A percentile compares a stretch with the other conserved stretches of the same genome.
phyloP scores from a whole-genome alignment of 2,888 invertebrate species.

The Dorcus parallelipipedus region DNA sequence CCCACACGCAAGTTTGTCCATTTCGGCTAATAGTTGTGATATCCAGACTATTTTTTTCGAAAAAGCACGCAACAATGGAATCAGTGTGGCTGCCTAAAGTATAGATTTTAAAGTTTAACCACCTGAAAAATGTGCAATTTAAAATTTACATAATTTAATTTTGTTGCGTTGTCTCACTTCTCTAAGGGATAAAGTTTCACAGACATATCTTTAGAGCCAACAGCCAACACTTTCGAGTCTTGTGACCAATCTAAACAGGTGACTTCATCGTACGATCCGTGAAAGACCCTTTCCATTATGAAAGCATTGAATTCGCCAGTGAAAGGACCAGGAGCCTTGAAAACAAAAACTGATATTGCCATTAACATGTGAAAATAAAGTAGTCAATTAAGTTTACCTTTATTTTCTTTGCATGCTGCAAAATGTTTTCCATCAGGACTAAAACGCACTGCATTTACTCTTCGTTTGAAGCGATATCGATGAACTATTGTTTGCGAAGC shows the following conservation, averaged over 20 bases:
- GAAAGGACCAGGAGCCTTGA: slow-evolving; percentile 77
- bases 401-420: slow-evolving; percentile 83
- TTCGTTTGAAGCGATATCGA: slow-evolving; percentile 76
- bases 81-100: slow-evolving; percentile 83
- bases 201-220: slow-evolving; percentile 88
- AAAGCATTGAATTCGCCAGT: slow-evolving; percentile 86
- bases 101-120: slow-evolving; percentile 71
- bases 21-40: slow-evolving; percentile 79
- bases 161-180: slow-evolving; percentile 46
- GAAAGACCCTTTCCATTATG: slow-evolving; percentile 76
- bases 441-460: slow-evolving; percentile 76
- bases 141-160: not conserved
- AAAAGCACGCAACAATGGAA: slow-evolving; percentile 80
- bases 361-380: not conserved
- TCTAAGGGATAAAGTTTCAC: slow-evolving; percentile 78
- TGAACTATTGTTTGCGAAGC: slow-evolving; percentile 80
- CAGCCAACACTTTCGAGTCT: slow-evolving; percentile 86
- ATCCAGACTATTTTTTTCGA: slow-evolving; percentile 82
- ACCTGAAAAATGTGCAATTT: slow-evolving; percentile 26
- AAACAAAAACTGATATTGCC: slow-evolving; percentile 69
- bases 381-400: slow-evolving; percentile 53
- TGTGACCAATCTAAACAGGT: slow-evolving; percentile 89
- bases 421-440: slow-evolving; percentile 93
- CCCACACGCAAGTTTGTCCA: slow-evolving; percentile 84
- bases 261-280: slow-evolving; percentile 78